Base-by-base conservation (phyloP, 1,140 invertebrate species). In the Drosophila sturtevanti region DNA sequence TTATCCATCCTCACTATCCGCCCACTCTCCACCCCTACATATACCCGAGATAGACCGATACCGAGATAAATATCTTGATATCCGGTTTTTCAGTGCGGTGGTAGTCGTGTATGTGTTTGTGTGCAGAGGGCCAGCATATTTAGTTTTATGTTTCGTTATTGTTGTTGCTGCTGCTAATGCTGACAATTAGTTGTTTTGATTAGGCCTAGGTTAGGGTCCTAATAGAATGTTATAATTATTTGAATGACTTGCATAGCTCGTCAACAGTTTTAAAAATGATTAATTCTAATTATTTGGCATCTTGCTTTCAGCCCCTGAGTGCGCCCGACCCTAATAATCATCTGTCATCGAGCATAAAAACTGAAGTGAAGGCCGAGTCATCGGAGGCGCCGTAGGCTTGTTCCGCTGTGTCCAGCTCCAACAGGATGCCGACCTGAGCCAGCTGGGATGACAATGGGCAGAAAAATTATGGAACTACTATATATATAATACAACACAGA, bases 291-390 rank as follows among this genome's bases (percentile, higher is more conserved):
- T 41, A 22, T 48, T 67, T 61, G 21, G 61, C 71, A 71, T 91
- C 63, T 89, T 81, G 60, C 61, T 85, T 90, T 58, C 77, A 92
- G 91, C 91, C 90, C 77, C 91, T 91, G 85, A 92, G 80, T 90
- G 91, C 90, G 78, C 90, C 89, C 63, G 91, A 92, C 89, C 90
- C 87, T 90, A 92, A 89, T 90, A 92, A 91, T 78, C 91, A 92
- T 79, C 84, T 90, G 76, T 84, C 81, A 72, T 85, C 86, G 80
- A 84, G 72, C 80, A 75, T 80, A 60, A 89, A 89, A 62, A 67
- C 80, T 56, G 84, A 89, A 72, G 80, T 84, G 56, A 92, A 91
- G 76, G 81, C 86, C 77, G 91, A 92, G 74, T 81, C 89, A 81
- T 84, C 90, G 75, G 91, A 92, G 80, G 84, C 90, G 68, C 90